phyloP scores from a whole-genome alignment of 2,113 vertebrate genomes.

The Ceyx melanurus region DNA sequence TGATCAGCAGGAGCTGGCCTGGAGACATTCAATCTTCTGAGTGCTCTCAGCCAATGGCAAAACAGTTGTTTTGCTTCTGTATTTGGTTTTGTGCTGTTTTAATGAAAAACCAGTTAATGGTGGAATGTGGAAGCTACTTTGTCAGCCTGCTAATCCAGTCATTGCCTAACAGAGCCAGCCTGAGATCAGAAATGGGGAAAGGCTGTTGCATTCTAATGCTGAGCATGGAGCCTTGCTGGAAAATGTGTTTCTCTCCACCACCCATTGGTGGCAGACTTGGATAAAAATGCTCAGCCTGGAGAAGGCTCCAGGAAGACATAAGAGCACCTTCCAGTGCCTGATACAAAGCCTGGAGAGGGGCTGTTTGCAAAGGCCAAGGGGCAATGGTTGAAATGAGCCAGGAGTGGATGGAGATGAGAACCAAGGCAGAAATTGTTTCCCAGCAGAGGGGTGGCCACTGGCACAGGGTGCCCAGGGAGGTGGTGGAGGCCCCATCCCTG shows the following conservation, averaged over 20 bases:
- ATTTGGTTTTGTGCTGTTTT: background rate
- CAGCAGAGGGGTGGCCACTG: too few relatives aligned
- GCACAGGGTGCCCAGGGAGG: too few relatives aligned
- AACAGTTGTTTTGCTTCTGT: background rate
- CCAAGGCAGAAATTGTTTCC: too few relatives aligned
- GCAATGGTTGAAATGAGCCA: too few relatives aligned
- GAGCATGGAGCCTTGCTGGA: background rate
- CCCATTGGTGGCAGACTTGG: background rate
- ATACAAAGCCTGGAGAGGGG: too few relatives aligned
- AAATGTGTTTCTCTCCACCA: background rate
- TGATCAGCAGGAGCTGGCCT: background rate
- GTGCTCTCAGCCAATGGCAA: background rate
- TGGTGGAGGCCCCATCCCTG: too few relatives aligned
- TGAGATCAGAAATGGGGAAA: background rate
- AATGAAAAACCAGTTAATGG: background rate
- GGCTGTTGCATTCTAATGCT: background rate
- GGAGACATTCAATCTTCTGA: background rate
- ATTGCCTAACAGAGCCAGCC: background rate
- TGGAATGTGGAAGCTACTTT: background rate
- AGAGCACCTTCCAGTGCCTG: too few relatives aligned
- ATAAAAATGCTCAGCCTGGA: background rate
- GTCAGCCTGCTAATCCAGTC: background rate
- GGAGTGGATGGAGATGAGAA: too few relatives aligned
- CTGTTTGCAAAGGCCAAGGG: too few relatives aligned
- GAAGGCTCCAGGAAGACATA: too few relatives aligned